Conservation (phyloP, 2,888 invertebrate species). For the Abscondita cerata region DNA sequence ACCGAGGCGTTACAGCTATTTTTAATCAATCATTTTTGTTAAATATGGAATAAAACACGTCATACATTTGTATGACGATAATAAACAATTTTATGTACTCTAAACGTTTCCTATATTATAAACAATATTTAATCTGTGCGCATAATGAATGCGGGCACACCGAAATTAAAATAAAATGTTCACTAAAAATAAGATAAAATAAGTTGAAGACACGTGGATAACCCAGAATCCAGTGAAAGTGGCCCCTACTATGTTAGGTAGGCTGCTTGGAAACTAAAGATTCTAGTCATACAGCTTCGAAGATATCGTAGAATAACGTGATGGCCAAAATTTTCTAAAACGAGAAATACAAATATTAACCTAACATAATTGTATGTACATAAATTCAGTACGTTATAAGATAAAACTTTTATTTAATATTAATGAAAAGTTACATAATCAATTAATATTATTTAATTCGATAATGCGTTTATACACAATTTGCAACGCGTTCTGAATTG, state of each 20-base stretch:
- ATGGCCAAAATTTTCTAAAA: too few species aligned
- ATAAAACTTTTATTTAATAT: too few species aligned
- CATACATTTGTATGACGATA: slow-evolving; percentile 13
- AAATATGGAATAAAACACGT: slow-evolving; percentile 14
- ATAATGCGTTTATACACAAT: too few species aligned
- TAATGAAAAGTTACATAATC: too few species aligned
- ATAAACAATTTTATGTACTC: background rate
- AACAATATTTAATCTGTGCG: slow-evolving; percentile 3
- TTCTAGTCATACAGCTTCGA: slow-evolving; percentile 24
- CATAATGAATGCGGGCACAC: slow-evolving; percentile 34
- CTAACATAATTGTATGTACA: too few species aligned
- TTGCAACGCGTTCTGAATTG: too few species aligned
- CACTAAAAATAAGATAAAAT: slow-evolving; percentile 50
- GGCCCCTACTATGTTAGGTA: slow-evolving; percentile 40
- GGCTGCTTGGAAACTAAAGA: slow-evolving; percentile 38
- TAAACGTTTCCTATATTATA: too few species aligned
- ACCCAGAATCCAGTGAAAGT: slow-evolving; percentile 51
- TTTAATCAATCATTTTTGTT: slow-evolving; percentile 16
- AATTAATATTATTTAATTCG: too few species aligned
- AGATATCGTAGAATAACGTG: too few species aligned
- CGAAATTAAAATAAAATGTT: slow-evolving; percentile 47
- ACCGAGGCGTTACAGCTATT: slow-evolving; percentile 12
- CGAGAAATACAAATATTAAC: too few species aligned
- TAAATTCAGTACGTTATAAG: too few species aligned
- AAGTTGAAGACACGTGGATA: slow-evolving; percentile 49